Evolutionary conservation across 2,888 invertebrate species (phyloP), one percentile per base, ranked within the genome.

Genomic region (Stegophylla sp.): DNA sequence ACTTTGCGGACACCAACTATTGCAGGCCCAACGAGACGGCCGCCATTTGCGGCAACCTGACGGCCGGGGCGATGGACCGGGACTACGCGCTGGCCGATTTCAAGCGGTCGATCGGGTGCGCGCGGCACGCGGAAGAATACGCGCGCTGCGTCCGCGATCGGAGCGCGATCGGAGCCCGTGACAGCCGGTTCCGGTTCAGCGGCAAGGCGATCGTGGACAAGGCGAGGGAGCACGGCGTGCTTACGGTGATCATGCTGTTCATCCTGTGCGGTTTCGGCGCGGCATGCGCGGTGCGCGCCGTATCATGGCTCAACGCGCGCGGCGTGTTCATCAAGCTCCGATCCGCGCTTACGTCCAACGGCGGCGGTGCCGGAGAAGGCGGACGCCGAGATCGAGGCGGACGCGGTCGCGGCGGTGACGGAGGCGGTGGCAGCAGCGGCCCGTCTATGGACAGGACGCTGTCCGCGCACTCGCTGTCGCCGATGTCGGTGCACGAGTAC

Each of bases 401-500:
- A 15, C 26, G 63, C 34, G 53, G 61, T 26, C 41, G n/a, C 26
- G 15, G 61, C 61, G 56, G 61, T 12, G 61, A 28, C 61, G 28
- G n/a, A 15, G 34, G 63, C 34, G 53, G 61, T 26, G 48, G n/a
- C 26, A 15, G 61, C 61, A 20, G 61, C 61, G 26, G 10, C 61
- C n/a, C 53, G n/a, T 20, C 13, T 2, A 26, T 72, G 51, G 51
- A 23, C 64, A 20, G 81, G 20, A 74, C 75, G 7, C 86, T 90
- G 1, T 90, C 90, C 69, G 89, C 90, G 3, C 87, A 89, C 83
- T 90, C 91, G 26, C 90, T 90, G 83, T 90, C 91, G 0, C 87
- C 89, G 75, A 84, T 91, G 17, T 90, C 90, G 64, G 88, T 91
- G 0, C 89, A 90, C 85, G 91, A 91, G 85, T 91, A 91, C 85